These are phyloP conservation scores for Eurytemora carolleeae DNA, from an alignment of 1,140 invertebrate species.

Conservation along the genomic window DNA sequence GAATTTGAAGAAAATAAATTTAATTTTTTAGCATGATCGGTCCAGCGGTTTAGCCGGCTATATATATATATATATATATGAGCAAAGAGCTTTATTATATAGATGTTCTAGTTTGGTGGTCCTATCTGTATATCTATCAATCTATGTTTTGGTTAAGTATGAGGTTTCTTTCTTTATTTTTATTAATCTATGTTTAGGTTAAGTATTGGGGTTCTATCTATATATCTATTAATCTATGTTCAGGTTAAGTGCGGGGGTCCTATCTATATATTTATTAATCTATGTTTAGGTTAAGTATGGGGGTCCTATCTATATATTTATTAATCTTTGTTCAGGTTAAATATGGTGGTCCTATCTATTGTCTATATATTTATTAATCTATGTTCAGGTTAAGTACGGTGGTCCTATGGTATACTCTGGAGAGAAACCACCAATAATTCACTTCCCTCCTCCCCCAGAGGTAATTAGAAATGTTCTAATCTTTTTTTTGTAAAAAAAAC, in stretches of 20 bases:
- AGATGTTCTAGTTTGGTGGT: too few relatives aligned
- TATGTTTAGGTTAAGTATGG: background rate
- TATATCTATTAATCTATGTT: background rate
- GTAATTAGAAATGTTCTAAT: too few relatives aligned
- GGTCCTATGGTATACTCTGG: slow-evolving; percentile 28
- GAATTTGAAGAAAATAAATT: too few relatives aligned
- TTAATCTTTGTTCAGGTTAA: background rate
- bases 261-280: background rate
- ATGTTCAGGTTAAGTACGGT: slow-evolving; percentile 15
- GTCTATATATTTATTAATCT: slow-evolving; percentile 23
- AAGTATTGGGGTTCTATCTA: background rate
- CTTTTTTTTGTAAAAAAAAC: too few relatives aligned
- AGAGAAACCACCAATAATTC: slow-evolving; percentile 28
- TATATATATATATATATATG: too few relatives aligned
- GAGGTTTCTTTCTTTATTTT: too few relatives aligned
- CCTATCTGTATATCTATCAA: background rate
- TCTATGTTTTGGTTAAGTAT: background rate
- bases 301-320: too few relatives aligned
- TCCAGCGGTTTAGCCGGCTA: too few relatives aligned
- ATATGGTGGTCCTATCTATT: background rate
- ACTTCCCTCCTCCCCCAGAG: slow-evolving; percentile 25
- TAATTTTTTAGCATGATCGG: too few relatives aligned
- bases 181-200: too few relatives aligned
- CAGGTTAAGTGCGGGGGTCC: background rate
- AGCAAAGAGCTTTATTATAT: too few relatives aligned